Percentiles rank a stretch among this genome's conserved stretches.
phyloP scores from a whole-genome alignment of 2,113 vertebrate species.

The Rhodinocichla rosea region DNA sequence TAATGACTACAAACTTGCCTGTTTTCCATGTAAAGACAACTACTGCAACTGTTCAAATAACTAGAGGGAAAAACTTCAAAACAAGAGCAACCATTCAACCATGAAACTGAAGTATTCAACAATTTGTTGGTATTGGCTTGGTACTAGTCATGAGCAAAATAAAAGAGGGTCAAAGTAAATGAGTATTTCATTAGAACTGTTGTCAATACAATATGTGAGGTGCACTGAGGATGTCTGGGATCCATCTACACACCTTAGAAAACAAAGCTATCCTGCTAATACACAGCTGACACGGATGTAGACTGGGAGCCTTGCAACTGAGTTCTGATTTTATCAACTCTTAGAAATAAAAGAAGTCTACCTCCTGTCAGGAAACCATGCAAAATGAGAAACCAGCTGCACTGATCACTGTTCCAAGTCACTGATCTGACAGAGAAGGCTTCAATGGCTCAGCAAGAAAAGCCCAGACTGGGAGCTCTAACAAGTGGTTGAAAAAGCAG shows the following conservation, averaged over 20 bases:
- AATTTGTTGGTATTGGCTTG: neutral
- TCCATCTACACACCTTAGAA: neutral
- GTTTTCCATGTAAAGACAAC: neutral
- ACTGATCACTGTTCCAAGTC: constrained; percentile 49
- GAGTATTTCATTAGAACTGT: neutral
- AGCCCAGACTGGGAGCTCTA: neutral
- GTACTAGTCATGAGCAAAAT: neutral
- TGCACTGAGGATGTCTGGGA: neutral
- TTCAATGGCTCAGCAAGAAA: neutral
- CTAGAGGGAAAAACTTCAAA: neutral
- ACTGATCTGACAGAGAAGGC: constrained; percentile 20
- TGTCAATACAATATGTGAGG: neutral
- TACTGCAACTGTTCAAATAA: neutral
- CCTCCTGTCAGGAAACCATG: neutral
- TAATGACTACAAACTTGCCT: neutral
- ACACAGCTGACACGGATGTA: neutral
- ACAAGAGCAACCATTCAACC: neutral
- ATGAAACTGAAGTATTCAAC: neutral
- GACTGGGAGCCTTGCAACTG: neutral
- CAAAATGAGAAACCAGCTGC: neutral
- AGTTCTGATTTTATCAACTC: constrained; percentile 1
- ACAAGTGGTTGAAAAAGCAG: neutral
- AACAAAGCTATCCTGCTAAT: neutral
- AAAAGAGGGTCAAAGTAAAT: neutral
- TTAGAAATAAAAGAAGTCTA: constrained; percentile 1